A percentile compares a stretch with the other conserved stretches of the same genome.
Evolutionary conservation across 2,888 invertebrate genomes (phyloP).

Genomic region (Panorpa germanica): DNA sequence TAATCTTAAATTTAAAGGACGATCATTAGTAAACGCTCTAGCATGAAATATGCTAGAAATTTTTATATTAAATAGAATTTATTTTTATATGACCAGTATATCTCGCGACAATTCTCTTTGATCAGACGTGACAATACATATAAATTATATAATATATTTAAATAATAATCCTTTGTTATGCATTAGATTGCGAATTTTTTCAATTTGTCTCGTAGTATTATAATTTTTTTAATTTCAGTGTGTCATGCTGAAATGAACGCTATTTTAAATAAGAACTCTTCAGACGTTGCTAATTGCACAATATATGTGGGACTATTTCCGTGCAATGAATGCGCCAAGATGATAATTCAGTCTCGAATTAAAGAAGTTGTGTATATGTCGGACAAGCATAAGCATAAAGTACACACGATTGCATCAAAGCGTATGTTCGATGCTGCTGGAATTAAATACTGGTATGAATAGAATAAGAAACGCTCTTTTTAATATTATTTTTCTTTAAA

Average conservation of each 20-base stretch:
- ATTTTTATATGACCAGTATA: too few species aligned
- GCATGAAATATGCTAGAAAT: too few species aligned
- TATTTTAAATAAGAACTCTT: conserved; percentile 73
- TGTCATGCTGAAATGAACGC: conserved; percentile 98
- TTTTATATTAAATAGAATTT: too few species aligned
- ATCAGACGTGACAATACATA: too few species aligned
- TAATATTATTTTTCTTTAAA: conserved; percentile 5
- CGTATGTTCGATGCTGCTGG: conserved; percentile 63
- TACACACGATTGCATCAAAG: conserved; percentile 53
- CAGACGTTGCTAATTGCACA: conserved; percentile 55
- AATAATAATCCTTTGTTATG: too few species aligned
- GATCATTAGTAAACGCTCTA: too few species aligned
- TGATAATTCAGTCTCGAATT: conserved; percentile 89
- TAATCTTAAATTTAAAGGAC: too few species aligned
- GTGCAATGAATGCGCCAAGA: conserved; percentile 94
- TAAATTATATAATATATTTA: too few species aligned
- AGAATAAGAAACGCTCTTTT: too few species aligned
- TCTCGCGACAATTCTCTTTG: too few species aligned
- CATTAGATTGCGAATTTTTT: too few species aligned
- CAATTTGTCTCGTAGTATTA: too few species aligned
- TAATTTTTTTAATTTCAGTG: conserved; percentile 35
- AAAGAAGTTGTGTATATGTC: conserved; percentile 59
- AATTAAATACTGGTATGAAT: conserved; percentile 43
- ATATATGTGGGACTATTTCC: conserved; percentile 88
- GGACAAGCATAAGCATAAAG: conserved; percentile 57